phyloP scores from a whole-genome alignment of 2,888 invertebrate species.

The Elysia crispata region DNA sequence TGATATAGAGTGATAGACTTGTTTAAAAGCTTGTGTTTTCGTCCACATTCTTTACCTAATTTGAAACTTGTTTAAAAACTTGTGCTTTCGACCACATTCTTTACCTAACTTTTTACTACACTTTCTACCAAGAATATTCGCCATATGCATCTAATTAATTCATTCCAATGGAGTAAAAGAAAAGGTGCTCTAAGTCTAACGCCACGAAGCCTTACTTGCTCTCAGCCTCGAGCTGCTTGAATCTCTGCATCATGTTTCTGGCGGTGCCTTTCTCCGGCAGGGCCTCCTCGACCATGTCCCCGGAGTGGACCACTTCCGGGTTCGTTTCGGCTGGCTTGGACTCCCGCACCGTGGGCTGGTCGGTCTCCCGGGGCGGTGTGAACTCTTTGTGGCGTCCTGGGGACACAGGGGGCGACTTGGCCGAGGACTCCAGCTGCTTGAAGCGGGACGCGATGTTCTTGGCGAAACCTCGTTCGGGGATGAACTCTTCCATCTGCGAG shows the following conservation, averaged over 20 bases:
- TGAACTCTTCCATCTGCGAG: conserved; percentile 56
- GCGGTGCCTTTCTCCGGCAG: conserved; percentile 67
- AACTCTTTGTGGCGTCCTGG: conserved; percentile 62
- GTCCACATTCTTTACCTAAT: too few relatives aligned
- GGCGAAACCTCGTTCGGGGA: conserved; percentile 67
- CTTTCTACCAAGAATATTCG: too few relatives aligned
- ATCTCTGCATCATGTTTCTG: conserved; percentile 64
- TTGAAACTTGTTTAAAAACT: too few relatives aligned
- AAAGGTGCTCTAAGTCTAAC: too few relatives aligned
- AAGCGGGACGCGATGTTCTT: conserved; percentile 67
- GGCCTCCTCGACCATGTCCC: conserved; percentile 58
- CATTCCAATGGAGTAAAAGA: too few relatives aligned
- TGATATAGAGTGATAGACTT: too few relatives aligned
- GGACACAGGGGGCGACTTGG: conserved; percentile 59
- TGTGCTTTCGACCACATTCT: too few relatives aligned
- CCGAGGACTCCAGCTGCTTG: conserved; percentile 62
- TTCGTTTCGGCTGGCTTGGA: conserved; percentile 57
- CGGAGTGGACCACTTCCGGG: conserved; percentile 61
- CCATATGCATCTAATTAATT: too few relatives aligned
- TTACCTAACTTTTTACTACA: too few relatives aligned
- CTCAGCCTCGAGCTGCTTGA: conserved; percentile 62
- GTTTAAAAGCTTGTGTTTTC: too few relatives aligned
- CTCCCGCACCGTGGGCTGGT: conserved; percentile 62
- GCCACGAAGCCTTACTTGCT: conserved; percentile 46
- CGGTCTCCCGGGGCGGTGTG: conserved; percentile 64